Conservation (phyloP, 2,113 vertebrate genomes). For the Gallinago media region DNA sequence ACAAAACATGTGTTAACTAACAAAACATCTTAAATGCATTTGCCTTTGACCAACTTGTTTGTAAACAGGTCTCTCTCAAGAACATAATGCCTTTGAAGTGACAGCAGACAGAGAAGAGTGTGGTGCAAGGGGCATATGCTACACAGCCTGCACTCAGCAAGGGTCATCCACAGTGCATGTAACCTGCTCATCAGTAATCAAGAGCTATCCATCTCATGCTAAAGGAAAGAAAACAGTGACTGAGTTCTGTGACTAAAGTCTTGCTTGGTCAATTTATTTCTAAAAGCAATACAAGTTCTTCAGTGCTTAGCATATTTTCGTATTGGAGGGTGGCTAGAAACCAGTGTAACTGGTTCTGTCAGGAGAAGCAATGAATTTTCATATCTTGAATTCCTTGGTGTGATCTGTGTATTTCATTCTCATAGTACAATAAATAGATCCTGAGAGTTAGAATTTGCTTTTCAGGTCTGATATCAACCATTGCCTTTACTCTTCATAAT, state of each 20-base stretch:
- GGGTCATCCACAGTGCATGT: neutral
- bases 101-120: neutral
- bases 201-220: neutral
- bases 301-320: neutral
- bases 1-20: neutral
- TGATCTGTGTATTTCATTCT: neutral
- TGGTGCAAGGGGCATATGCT: fast-evolving
- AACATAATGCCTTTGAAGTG: neutral
- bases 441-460: neutral
- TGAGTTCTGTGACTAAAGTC: neutral
- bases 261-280: neutral
- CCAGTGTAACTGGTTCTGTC: neutral
- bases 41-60: neutral
- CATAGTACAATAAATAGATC: neutral
- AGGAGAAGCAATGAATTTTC: neutral
- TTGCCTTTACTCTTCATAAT: constrained; percentile 37
- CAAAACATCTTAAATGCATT: fast-evolving
- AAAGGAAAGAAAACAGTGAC: neutral
- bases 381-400: neutral
- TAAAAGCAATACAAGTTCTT: neutral
- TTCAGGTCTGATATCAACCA: neutral
- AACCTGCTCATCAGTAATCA: neutral
- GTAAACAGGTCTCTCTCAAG: neutral
- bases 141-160: fast-evolving
- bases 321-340: neutral